Evolutionary conservation across 2,113 vertebrate genomes (phyloP), one percentile per base, ranked within the genome.

Genomic region (Sapajus apella): DNA sequence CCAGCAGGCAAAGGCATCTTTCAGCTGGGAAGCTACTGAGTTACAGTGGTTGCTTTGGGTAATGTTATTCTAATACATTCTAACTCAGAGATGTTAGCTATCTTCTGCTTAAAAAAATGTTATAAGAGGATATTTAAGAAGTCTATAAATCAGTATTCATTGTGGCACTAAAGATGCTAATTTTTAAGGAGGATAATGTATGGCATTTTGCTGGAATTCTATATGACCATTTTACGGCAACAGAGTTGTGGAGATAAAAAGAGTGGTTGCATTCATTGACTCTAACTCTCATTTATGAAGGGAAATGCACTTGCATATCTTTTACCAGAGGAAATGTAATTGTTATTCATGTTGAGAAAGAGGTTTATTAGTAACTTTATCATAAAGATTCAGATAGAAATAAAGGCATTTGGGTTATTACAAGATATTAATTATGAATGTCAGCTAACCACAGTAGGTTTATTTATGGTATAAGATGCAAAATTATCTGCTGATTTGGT

Each of bases 101-200:
- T 96, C 40, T 95, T 96, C 82, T 30, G 82, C 52, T 91, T 40
- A 97, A 98, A 97, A 89, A 86, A 93, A 97, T 83, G 79, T 93
- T 95, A 91, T 55, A 77, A 95, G 81, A 91, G 76, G 88, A 96
- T 96, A 90, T 98, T 96, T 97, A 97, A 94, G 97, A 93, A 97
- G 96, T 94, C 97, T 82, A 68, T 94, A 98, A 98, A 97, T 98
- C 98, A 97, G 97, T 96, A 96, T 98, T 98, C 98, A 97, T 35
- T 83, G 94, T 97, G 95, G 90, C 64, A 47, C 92, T 97, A 88
- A 85, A 97, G 94, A 98, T 98, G 96, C 96, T 90, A 97, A 98
- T 98, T 98, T 97, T 97, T 94, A 95, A 96, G 77, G 88, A 98
- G 97, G 97, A 97, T 90, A 32, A 55, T 66, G 79, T 56, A 79